A percentile compares a stretch with the other conserved stretches of the same genome.
These are phyloP conservation scores for Drosophila longiperda DNA, from an alignment of 2,888 invertebrate species.

Conservation along the genomic window DNA sequence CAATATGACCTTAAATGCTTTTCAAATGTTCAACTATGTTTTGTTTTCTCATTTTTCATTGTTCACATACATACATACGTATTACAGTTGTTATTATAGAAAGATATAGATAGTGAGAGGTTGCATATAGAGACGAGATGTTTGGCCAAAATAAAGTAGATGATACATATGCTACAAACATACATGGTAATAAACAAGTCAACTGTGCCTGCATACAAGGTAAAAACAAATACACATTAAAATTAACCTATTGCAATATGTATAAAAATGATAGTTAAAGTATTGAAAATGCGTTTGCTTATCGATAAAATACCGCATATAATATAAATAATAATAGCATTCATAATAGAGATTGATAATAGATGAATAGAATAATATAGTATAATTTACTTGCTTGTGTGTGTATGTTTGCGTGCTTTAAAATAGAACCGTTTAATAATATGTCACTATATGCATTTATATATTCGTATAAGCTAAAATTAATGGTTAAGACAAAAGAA, in stretches of 20 bases:
- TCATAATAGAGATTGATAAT: conserved; percentile 51
- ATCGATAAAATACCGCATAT: conserved; percentile 21
- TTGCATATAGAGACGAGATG: conserved; percentile 19
- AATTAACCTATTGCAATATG: conserved; percentile 14
- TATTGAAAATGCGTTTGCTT: conserved; percentile 36
- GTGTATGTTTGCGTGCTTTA: conserved; percentile 39
- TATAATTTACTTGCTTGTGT: conserved; percentile 21
- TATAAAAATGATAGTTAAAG: conserved; percentile 24
- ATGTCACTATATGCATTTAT: conserved; percentile 22
- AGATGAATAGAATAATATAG: conserved; percentile 32
- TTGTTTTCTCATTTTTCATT: conserved; percentile 17
- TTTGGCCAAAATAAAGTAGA: conserved; percentile 22
- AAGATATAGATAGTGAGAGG: conserved; percentile 20
- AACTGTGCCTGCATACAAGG: conserved; percentile 53
- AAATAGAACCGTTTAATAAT: conserved; percentile 29
- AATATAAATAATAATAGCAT: conserved; percentile 57
- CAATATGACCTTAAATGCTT: conserved; percentile 48
- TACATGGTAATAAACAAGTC: conserved; percentile 21
- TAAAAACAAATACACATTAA: conserved; percentile 31
- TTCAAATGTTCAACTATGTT: conserved; percentile 45
- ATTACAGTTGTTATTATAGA: conserved; percentile 21
- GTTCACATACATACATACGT: conserved; percentile 34
- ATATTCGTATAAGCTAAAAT: conserved; percentile 50
- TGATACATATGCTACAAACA: conserved; percentile 17
- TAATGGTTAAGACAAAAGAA: conserved; percentile 49